Evolutionary conservation across 2,797 vertebrate genomes (phyloP).

Genomic region (Clarias laeviceps): DNA sequence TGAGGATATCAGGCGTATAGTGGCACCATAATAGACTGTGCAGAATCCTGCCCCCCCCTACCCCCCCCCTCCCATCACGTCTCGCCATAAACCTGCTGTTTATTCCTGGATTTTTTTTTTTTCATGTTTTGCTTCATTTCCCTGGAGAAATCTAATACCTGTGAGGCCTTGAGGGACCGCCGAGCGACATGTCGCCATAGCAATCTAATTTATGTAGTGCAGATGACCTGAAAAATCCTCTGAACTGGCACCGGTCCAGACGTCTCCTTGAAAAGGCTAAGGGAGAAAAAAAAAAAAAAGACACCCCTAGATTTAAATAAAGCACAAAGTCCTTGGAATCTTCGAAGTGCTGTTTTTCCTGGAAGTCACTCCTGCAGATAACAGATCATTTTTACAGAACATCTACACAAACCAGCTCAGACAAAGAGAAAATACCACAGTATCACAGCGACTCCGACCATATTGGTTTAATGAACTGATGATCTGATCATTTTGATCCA

Average conservation of each 20-base stretch:
- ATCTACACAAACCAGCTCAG: not conserved
- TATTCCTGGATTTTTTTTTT: conserved; percentile 48
- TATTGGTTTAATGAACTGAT: not conserved
- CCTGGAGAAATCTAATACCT: conserved; percentile 45
- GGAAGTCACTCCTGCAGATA: not conserved
- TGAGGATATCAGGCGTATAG: conserved; percentile 5
- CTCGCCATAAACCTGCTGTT: conserved; percentile 39
- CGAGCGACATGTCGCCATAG: conserved; percentile 49
- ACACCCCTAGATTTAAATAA: conserved; percentile 15
- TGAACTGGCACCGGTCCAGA: conserved; percentile 15
- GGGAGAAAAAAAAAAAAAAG: not conserved
- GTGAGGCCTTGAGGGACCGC: conserved; percentile 48
- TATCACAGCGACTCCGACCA: not conserved
- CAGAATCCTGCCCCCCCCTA: not conserved
- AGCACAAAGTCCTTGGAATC: not conserved
- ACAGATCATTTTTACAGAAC: not conserved
- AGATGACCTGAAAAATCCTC: conserved; percentile 28
- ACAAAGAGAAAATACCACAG: not conserved
- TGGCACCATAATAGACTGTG: conserved; percentile 3
- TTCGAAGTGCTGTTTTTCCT: not conserved
- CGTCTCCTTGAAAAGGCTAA: conserved; percentile 19
- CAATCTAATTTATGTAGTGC: conserved; percentile 12
- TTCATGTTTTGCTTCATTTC: not conserved
- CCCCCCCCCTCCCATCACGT: not conserved
- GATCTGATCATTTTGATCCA: not conserved